These are phyloP conservation scores for Seladonia tumulorum DNA, from an alignment of 2,888 invertebrate species.

Conservation along the genomic window DNA sequence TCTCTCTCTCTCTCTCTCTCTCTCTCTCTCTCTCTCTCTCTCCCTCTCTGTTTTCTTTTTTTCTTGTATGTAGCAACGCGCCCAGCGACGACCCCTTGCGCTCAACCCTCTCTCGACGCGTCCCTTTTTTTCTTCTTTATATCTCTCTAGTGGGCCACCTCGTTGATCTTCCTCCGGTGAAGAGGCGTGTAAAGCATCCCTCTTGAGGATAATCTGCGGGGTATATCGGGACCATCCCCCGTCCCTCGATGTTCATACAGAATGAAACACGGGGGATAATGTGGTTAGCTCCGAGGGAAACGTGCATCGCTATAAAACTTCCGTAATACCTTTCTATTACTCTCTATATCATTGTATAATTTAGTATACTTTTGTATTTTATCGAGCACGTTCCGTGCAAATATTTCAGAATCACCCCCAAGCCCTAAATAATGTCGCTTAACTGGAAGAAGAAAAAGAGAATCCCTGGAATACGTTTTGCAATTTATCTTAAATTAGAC, in stretches of 20 bases:
- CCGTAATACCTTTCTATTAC: not conserved
- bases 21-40: slow-evolving; percentile 21
- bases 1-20: slow-evolving; percentile 23
- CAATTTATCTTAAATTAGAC: not conserved
- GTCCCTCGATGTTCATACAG: slow-evolving; percentile 24
- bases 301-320: not conserved
- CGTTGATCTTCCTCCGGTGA: slow-evolving; percentile 56
- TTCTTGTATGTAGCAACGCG: slow-evolving; percentile 23
- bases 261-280: slow-evolving; percentile 8
- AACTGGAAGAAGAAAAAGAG: not conserved
- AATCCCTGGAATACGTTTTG: not conserved
- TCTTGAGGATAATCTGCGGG: slow-evolving; percentile 48
- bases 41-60: slow-evolving; percentile 2
- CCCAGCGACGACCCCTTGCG: slow-evolving; percentile 51
- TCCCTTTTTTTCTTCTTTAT: slow-evolving; percentile 58
- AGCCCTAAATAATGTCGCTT: no score
- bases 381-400: not conserved
- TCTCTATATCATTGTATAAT: not conserved
- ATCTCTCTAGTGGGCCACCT: slow-evolving; percentile 62
- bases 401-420: not conserved
- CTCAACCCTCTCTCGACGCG: slow-evolving; percentile 60
- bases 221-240: slow-evolving; percentile 48
- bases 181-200: slow-evolving; percentile 57
- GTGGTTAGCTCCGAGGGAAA: not conserved
- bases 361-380: not conserved